These are phyloP conservation scores for Drosophila teissieri DNA, from an alignment of 1,140 invertebrate species.

Conservation along the genomic window DNA sequence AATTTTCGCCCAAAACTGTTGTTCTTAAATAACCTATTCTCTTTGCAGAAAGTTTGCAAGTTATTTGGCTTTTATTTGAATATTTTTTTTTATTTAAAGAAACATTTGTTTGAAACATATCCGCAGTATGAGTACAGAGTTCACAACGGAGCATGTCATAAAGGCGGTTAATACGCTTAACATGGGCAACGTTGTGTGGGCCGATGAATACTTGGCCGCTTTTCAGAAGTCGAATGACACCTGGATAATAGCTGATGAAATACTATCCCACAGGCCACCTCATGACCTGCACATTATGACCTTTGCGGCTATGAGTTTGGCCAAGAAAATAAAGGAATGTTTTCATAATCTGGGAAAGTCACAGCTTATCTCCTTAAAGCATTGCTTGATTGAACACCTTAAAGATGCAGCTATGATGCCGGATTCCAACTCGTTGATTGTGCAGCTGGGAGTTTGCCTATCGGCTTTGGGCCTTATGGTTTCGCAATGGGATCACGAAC, in stretches of 20 bases:
- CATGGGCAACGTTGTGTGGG: background rate
- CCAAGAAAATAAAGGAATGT: background rate
- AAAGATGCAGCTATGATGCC: background rate
- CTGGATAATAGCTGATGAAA: background rate
- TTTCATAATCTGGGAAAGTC: background rate
- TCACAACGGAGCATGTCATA: background rate
- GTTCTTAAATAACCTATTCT: no score
- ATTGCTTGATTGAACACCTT: background rate
- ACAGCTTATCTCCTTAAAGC: background rate
- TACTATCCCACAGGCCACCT: background rate
- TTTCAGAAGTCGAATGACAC: background rate
- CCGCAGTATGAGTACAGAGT: background rate
- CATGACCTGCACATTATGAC: background rate
- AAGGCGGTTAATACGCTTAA: background rate
- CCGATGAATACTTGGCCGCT: background rate
- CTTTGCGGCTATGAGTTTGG: background rate
- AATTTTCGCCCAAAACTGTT: no score
- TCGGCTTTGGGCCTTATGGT: background rate
- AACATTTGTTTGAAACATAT: no score
- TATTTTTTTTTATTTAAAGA: no score
- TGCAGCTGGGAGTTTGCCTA: background rate
- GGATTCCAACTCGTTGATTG: background rate
- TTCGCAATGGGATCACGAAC: background rate
- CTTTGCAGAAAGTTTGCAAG: background rate
- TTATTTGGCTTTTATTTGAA: no score